Percentiles rank a stretch among this genome's conserved stretches.
These are phyloP conservation scores for Terrapene triunguis DNA, from an alignment of 2,113 vertebrate species.

Conservation along the genomic window DNA sequence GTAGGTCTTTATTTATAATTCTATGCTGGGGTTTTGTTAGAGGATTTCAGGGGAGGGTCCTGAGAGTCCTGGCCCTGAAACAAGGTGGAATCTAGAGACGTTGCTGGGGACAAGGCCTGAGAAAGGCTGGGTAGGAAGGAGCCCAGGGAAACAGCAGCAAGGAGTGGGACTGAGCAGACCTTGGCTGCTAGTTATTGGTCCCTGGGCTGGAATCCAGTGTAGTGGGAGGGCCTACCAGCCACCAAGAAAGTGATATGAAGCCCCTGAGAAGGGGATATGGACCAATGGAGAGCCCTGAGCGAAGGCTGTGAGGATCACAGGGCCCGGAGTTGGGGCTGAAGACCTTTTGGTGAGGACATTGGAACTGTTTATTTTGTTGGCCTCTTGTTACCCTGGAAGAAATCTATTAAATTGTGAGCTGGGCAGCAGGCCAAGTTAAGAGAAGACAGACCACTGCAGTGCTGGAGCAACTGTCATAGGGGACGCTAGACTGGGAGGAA, in stretches of 20 bases:
- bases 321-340: neutral
- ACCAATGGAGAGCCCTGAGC: neutral
- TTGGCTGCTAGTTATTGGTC: neutral
- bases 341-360: neutral
- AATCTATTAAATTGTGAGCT: no score
- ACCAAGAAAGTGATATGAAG: neutral
- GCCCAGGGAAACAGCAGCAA: neutral
- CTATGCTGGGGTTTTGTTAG: neutral
- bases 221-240: neutral
- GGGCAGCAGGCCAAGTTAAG: neutral
- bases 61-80: neutral
- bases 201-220: neutral
- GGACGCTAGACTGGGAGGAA: neutral
- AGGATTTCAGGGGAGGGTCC: neutral
- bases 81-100: neutral
- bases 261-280: neutral
- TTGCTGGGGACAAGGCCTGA: neutral
- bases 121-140: neutral
- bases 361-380: neutral
- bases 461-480: neutral
- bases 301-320: neutral
- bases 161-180: neutral
- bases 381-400: neutral
- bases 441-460: neutral
- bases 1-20: neutral